Percentiles rank a stretch among this genome's conserved stretches.
Evolutionary conservation across 2,113 vertebrate species (phyloP).

Genomic region (Perca schrenkii): DNA sequence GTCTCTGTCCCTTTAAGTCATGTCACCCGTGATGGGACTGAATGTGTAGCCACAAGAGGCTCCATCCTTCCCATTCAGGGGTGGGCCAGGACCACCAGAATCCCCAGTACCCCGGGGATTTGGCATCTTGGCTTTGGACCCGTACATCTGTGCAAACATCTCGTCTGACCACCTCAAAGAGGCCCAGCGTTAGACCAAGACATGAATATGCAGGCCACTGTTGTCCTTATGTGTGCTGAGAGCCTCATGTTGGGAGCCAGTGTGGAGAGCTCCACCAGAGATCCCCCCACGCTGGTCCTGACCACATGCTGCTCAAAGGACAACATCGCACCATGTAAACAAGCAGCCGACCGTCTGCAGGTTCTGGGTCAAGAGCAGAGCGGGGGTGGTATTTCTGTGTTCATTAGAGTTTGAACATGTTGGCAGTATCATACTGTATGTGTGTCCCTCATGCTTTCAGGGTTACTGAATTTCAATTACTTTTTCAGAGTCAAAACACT

Average conservation of each 20-base stretch:
- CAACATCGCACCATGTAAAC: conserved; percentile 74
- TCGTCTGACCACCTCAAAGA: conserved; percentile 71
- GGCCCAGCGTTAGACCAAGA: conserved; percentile 61
- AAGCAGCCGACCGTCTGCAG: conserved; percentile 59
- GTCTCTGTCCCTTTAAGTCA: conserved; percentile 56
- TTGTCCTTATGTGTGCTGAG: conserved; percentile 58
- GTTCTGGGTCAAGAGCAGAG: conserved; percentile 53
- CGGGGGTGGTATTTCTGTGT: conserved; percentile 14
- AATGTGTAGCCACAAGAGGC: conserved; percentile 60
- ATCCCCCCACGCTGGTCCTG: conserved; percentile 19
- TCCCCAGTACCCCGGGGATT: conserved; percentile 15
- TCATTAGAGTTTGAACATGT: conserved; percentile 14
- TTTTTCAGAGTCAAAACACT: conserved; percentile 1
- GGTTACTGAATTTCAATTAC: conserved; percentile 25
- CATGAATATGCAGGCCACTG: conserved; percentile 59
- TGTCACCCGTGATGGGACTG: conserved; percentile 60
- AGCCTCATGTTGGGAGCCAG: conserved; percentile 44
- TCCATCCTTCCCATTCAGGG: conserved; percentile 46
- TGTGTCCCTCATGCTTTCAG: not conserved
- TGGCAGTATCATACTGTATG: not conserved
- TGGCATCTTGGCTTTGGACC: conserved; percentile 65
- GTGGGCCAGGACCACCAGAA: conserved; percentile 57
- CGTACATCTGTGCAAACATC: conserved; percentile 86
- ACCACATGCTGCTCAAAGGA: conserved; percentile 65
- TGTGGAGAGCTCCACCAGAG: conserved; percentile 45